These are phyloP conservation scores for Enteromius radiatus DNA, from an alignment of 2,797 vertebrate species.

Conservation along the genomic window DNA sequence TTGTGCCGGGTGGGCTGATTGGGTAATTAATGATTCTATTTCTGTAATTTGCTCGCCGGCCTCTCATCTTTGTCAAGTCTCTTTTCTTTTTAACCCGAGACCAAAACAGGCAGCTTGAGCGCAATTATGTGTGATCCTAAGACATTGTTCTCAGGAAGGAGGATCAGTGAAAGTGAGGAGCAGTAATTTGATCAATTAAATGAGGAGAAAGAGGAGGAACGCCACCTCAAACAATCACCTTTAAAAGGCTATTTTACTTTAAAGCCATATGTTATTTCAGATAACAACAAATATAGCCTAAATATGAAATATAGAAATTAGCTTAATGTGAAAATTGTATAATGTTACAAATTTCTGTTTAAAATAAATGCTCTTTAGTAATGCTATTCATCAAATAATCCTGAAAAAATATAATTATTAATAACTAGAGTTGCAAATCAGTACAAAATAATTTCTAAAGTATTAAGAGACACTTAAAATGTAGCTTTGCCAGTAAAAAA, in stretches of 20 bases:
- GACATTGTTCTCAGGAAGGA: constrained; percentile 40
- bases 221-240: background rate
- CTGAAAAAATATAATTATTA: background rate
- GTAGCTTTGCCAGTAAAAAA: background rate
- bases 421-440: background rate
- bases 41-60: constrained; percentile 62
- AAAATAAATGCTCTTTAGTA: background rate
- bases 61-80: constrained; percentile 55
- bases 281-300: background rate
- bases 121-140: constrained; percentile 48
- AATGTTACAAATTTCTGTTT: background rate
- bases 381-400: background rate
- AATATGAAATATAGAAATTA: background rate
- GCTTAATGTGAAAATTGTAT: background rate
- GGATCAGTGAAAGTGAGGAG: constrained; percentile 20
- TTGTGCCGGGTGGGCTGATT: constrained; percentile 70
- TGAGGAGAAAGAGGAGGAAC: constrained; percentile 24
- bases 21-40: constrained; percentile 76
- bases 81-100: constrained; percentile 59
- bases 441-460: background rate
- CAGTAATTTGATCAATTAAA: constrained; percentile 33
- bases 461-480: background rate
- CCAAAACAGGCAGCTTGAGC: constrained; percentile 49
- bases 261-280: background rate
- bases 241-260: constrained; percentile 1